Evolutionary conservation across 2,113 vertebrate species (phyloP).

Genomic region (Ancistrus triradiatus): DNA sequence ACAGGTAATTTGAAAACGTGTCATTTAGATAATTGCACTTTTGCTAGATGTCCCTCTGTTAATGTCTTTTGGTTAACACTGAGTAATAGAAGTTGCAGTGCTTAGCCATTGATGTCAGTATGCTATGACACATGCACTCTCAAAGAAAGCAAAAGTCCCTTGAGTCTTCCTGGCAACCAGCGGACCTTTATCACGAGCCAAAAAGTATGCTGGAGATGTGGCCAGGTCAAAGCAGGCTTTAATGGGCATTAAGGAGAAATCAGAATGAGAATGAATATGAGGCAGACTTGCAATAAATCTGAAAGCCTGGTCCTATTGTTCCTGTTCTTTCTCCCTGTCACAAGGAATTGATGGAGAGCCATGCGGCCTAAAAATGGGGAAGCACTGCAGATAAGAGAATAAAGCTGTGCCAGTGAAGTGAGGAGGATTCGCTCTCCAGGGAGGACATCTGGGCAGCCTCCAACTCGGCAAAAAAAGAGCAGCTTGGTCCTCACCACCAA

Average conservation of each 20-base stretch:
- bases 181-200: conserved; percentile 7
- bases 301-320: conserved; percentile 48
- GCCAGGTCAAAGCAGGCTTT: not conserved
- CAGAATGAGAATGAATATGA: conserved; percentile 39
- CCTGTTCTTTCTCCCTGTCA: conserved; percentile 41
- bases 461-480: conserved; percentile 26
- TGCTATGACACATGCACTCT: conserved; percentile 5
- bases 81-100: not conserved
- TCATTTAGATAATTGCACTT: not conserved
- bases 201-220: conserved; percentile 8
- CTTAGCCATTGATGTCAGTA: conserved; percentile 7
- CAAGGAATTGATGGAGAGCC: conserved; percentile 43
- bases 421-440: conserved; percentile 37
- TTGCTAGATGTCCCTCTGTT: not conserved
- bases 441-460: conserved; percentile 38
- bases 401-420: conserved; percentile 38
- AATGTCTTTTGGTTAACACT: conserved; percentile 1
- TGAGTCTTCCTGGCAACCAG: conserved; percentile 24
- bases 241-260: conserved; percentile 33
- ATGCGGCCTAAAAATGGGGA: conserved; percentile 43
- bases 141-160: not conserved
- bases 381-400: conserved; percentile 48
- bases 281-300: conserved; percentile 49
- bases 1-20: not conserved
- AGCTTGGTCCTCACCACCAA: conserved; percentile 39